Evolutionary conservation across 1,140 invertebrate genomes (phyloP).

Genomic region (Thaumatotibia leucotreta): DNA sequence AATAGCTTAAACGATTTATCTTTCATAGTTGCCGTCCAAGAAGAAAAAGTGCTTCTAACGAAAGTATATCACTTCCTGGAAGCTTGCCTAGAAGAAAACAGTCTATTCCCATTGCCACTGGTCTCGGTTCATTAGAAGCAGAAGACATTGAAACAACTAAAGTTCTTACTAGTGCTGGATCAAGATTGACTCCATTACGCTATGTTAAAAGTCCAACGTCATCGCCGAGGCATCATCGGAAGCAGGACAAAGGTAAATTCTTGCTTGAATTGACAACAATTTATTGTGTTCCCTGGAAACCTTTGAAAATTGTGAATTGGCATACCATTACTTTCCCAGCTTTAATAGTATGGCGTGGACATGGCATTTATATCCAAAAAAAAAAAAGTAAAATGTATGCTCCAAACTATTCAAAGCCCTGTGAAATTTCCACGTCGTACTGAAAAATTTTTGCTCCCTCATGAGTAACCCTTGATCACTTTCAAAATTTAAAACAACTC

Average conservation of each 20-base stretch:
- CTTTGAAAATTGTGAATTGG: background rate
- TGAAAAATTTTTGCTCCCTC: background rate
- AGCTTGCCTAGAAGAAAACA: constrained; percentile 81
- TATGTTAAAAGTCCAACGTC: constrained; percentile 58
- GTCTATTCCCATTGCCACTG: constrained; percentile 72
- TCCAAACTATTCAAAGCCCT: background rate
- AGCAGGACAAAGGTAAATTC: constrained; percentile 52
- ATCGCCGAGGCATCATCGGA: constrained; percentile 54
- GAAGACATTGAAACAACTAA: constrained; percentile 73
- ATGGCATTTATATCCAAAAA: background rate
- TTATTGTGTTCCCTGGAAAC: background rate
- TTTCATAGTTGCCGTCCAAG: constrained; percentile 49
- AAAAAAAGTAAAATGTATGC: background rate
- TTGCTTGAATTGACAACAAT: background rate
- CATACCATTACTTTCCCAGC: background rate
- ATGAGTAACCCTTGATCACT: background rate
- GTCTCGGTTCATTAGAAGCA: constrained; percentile 71
- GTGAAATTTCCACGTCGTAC: background rate
- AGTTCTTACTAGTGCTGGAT: constrained; percentile 50
- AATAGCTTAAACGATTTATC: no score
- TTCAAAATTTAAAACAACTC: constrained; percentile 14
- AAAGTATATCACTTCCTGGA: constrained; percentile 80
- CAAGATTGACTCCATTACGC: constrained; percentile 58
- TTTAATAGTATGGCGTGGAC: background rate
- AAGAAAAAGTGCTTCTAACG: constrained; percentile 73